phyloP scores from a whole-genome alignment of 92 coral and sea anemone species.

The Scolanthus callimorphus region DNA sequence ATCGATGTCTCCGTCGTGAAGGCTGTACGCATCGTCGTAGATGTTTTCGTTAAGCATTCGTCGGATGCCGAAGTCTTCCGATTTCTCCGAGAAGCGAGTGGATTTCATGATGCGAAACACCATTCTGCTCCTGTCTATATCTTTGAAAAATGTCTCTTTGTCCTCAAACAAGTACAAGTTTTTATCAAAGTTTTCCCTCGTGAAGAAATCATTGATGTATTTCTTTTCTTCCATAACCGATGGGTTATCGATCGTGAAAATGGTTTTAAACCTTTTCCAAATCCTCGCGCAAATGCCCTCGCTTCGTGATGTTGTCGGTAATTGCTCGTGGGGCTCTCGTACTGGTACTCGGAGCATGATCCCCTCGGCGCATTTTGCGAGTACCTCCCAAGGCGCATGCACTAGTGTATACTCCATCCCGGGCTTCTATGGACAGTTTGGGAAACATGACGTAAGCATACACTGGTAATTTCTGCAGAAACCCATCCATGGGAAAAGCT shows the following conservation, averaged over 20 bases:
- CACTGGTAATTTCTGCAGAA: no score
- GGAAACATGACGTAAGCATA: no score
- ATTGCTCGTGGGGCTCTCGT: slow-evolving; percentile 11
- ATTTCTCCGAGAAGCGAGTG: slow-evolving; percentile 19
- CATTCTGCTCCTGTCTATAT: slow-evolving; percentile 42
- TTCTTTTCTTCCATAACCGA: slow-evolving; percentile 7
- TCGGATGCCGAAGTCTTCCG: slow-evolving; percentile 31
- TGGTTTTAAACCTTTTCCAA: background rate
- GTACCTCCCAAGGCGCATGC: slow-evolving; percentile 47
- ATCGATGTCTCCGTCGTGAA: slow-evolving; percentile 37
- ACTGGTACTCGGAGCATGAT: slow-evolving; percentile 57
- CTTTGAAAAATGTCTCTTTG: slow-evolving; percentile 22
- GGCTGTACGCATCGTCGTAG: slow-evolving; percentile 30
- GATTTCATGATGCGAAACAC: slow-evolving; percentile 27
- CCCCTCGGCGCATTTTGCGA: slow-evolving; percentile 44
- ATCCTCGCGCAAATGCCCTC: no score
- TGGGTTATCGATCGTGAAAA: slow-evolving; percentile 12
- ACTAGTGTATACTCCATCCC: slow-evolving; percentile 21
- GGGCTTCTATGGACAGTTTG: no score
- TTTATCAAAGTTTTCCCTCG: background rate
- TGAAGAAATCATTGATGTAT: background rate
- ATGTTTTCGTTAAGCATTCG: slow-evolving; percentile 30
- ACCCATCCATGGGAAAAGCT: no score
- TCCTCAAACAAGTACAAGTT: slow-evolving; percentile 2
- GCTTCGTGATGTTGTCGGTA: background rate